phyloP scores from a whole-genome alignment of 2,113 vertebrate genomes.

The Charina bottae region DNA sequence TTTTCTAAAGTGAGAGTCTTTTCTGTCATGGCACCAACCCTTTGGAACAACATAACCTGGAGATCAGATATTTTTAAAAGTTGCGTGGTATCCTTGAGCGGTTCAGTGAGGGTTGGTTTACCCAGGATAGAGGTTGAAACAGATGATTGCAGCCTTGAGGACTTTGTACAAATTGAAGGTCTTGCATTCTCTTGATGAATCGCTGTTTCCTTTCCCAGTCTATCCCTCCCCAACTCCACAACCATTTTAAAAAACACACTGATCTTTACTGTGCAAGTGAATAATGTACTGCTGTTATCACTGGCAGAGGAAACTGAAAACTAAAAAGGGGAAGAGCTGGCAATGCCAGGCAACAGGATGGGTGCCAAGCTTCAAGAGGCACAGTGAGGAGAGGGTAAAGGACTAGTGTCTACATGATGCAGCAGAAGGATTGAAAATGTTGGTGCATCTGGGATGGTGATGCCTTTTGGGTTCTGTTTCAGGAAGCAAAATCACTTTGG shows the following conservation, averaged over 20 bases:
- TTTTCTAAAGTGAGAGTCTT: too few species aligned
- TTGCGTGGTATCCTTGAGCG: constrained; percentile 19
- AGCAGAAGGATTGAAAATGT: background rate
- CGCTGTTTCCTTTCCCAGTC: background rate
- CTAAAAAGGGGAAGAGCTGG: background rate
- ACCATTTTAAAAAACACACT: constrained; percentile 7
- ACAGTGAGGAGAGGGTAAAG: background rate
- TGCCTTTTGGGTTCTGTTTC: background rate
- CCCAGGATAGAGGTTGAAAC: constrained; percentile 6
- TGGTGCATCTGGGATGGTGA: too few species aligned
- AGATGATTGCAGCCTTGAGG: constrained; percentile 12
- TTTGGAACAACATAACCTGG: too few species aligned
- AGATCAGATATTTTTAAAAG: background rate
- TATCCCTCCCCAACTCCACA: background rate
- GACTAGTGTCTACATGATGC: background rate
- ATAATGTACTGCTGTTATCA: constrained; percentile 5
- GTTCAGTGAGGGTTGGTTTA: background rate
- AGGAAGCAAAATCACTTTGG: background rate
- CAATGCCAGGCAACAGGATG: background rate
- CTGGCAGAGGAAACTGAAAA: constrained; percentile 11
- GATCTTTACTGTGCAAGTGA: constrained; percentile 4
- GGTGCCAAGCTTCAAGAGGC: background rate
- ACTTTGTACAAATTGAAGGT: background rate
- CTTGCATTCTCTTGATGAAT: constrained; percentile 24
- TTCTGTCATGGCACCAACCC: too few species aligned